These are phyloP conservation scores for Ophion ellenae DNA, from an alignment of 2,888 invertebrate species.

Conservation along the genomic window DNA sequence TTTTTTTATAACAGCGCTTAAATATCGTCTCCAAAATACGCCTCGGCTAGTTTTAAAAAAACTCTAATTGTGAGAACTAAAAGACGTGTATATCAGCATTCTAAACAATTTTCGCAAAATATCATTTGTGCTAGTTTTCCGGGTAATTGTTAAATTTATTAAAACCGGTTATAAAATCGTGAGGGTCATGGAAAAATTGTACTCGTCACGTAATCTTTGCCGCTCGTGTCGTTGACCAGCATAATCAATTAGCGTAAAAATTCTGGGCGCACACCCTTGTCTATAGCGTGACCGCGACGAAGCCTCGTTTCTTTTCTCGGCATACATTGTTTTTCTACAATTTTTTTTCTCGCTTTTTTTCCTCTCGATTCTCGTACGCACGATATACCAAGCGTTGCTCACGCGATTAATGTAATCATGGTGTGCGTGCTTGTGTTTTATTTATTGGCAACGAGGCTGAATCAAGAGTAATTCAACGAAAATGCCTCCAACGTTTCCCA, in stretches of 20 bases:
- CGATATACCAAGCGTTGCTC: conserved; percentile 50
- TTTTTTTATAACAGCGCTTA: too few species aligned
- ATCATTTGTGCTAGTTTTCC: background rate
- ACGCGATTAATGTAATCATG: conserved; percentile 49
- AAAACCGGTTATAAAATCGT: background rate
- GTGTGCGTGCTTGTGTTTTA: conserved; percentile 5
- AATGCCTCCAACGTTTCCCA: background rate
- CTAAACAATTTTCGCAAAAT: too few species aligned
- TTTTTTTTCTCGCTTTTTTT: conserved; percentile 31
- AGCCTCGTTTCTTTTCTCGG: conserved; percentile 28
- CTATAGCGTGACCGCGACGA: conserved; percentile 41
- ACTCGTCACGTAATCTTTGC: conserved; percentile 65
- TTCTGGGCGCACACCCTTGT: conserved; percentile 45
- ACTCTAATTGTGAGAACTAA: too few species aligned
- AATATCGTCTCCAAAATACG: too few species aligned
- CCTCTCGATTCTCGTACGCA: conserved; percentile 45
- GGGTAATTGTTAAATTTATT: background rate
- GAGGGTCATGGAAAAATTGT: conserved; percentile 33
- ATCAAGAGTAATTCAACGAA: conserved; percentile 28
- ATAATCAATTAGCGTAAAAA: conserved; percentile 77
- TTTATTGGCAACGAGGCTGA: conserved; percentile 54
- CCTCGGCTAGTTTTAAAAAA: too few species aligned
- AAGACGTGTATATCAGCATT: too few species aligned
- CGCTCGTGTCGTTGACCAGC: conserved; percentile 78
- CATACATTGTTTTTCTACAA: conserved; percentile 21